These are phyloP conservation scores for Masticophis lateralis DNA, from an alignment of 2,797 vertebrate genomes.

Conservation along the genomic window DNA sequence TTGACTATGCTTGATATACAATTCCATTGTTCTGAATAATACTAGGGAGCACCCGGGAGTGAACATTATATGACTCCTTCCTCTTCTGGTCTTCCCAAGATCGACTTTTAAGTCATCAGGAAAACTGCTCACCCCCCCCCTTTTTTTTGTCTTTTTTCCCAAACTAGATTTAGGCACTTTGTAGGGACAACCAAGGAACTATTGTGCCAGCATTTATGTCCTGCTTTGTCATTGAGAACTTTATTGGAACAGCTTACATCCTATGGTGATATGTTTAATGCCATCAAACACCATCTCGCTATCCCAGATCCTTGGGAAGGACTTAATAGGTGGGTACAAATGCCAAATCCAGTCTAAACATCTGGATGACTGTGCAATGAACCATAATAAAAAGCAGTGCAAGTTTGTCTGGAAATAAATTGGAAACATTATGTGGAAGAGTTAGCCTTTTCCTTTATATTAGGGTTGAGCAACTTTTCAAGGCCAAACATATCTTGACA, in stretches of 20 bases:
- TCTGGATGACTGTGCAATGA: background rate
- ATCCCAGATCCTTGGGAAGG: background rate
- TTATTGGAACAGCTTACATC: background rate
- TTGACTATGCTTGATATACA: background rate
- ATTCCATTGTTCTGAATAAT: background rate
- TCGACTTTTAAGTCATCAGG: conserved; percentile 9
- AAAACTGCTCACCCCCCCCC: conserved; percentile 29
- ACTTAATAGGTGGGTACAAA: background rate
- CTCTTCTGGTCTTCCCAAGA: conserved; percentile 26
- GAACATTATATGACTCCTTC: background rate
- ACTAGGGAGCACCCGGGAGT: background rate
- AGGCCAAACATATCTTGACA: background rate
- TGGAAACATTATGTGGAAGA: background rate
- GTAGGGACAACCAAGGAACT: background rate
- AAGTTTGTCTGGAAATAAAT: background rate
- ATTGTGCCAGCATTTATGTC: background rate
- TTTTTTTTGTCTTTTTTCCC: background rate
- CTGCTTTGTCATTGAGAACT: background rate
- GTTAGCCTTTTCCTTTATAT: background rate
- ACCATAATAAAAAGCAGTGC: background rate
- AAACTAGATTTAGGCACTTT: background rate
- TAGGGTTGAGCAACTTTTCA: background rate
- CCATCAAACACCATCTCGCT: background rate
- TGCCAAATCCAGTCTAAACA: background rate
- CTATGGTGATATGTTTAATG: background rate